Percentiles rank a stretch among this genome's conserved stretches.
These are phyloP conservation scores for Spicauda simplicius DNA, from an alignment of 2,888 invertebrate genomes.

Conservation along the genomic window DNA sequence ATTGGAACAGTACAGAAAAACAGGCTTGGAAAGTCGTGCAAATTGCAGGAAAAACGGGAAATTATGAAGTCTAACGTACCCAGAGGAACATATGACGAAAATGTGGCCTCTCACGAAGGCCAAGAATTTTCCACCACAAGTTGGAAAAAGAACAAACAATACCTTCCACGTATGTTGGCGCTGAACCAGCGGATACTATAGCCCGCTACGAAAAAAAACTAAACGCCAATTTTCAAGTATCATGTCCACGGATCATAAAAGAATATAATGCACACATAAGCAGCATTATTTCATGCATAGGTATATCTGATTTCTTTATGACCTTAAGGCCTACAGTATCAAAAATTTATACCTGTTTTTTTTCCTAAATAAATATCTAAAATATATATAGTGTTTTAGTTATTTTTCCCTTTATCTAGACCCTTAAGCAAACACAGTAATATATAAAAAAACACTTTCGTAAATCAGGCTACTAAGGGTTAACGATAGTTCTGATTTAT, in stretches of 20 bases:
- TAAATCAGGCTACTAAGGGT: too few relatives aligned
- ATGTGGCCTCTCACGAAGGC: slow-evolving; percentile 49
- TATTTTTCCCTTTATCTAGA: too few relatives aligned
- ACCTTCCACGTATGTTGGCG: slow-evolving; percentile 53
- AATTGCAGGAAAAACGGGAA: slow-evolving; percentile 50
- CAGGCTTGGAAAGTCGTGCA: slow-evolving; percentile 50
- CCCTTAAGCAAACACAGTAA: too few relatives aligned
- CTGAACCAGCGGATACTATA: slow-evolving; percentile 50
- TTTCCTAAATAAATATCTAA: too few relatives aligned
- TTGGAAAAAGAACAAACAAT: slow-evolving; percentile 54
- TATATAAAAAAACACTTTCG: too few relatives aligned
- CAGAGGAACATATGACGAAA: slow-evolving; percentile 52
- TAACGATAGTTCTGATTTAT: too few relatives aligned
- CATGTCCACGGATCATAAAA: slow-evolving; percentile 50
- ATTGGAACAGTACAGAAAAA: too few relatives aligned
- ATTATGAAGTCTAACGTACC: slow-evolving; percentile 50
- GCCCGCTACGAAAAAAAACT: slow-evolving; percentile 51
- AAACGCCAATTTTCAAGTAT: slow-evolving; percentile 49
- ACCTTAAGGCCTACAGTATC: too few relatives aligned
- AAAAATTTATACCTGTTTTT: too few relatives aligned
- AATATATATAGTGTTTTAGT: too few relatives aligned
- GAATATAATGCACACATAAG: slow-evolving; percentile 50
- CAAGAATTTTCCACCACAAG: slow-evolving; percentile 47
- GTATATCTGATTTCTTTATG: too few relatives aligned
- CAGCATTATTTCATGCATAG: too few relatives aligned